Evolutionary conservation across 2,888 invertebrate species (phyloP).

Genomic region (Caenorhabditis zanzibari): DNA sequence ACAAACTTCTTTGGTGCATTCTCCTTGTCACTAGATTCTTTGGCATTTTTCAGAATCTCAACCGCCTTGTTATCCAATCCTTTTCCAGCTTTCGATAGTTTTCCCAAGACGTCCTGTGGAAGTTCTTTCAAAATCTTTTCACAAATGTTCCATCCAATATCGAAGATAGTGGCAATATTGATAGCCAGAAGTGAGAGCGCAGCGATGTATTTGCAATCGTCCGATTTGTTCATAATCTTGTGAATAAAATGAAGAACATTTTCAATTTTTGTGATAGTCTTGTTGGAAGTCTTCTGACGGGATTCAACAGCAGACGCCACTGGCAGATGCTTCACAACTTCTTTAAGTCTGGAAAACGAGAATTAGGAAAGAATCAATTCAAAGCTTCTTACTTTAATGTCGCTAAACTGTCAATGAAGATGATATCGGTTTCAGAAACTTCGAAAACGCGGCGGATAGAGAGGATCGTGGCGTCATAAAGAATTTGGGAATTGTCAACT

Average conservation of each 20-base stretch:
- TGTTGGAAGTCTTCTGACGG: background rate
- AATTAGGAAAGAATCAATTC: background rate
- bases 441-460: slow-evolving; percentile 5
- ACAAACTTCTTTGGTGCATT: slow-evolving; percentile 19
- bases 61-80: background rate
- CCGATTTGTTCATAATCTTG: background rate
- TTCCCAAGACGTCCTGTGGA: slow-evolving; percentile 30
- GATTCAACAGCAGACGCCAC: background rate
- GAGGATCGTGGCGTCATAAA: slow-evolving; percentile 14
- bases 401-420: slow-evolving; percentile 17
- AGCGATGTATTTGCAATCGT: background rate
- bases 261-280: slow-evolving; percentile 11
- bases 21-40: background rate
- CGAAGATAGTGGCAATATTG: slow-evolving; percentile 28
- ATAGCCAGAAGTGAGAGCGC: slow-evolving; percentile 29
- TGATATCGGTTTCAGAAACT: background rate
- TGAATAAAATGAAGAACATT: slow-evolving; percentile 27
- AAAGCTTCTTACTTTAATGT: slow-evolving; percentile 14
- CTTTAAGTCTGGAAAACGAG: slow-evolving; percentile 24
- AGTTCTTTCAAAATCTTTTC: slow-evolving; percentile 1
- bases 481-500: background rate
- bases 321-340: slow-evolving; percentile 28
- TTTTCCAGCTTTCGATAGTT: slow-evolving; percentile 39
- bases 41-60: slow-evolving; percentile 4
- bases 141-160: slow-evolving; percentile 11